Evolutionary conservation across 2,888 invertebrate species (phyloP), one percentile per base, ranked within the genome.

Genomic region (Archaeoteleia sp.): DNA sequence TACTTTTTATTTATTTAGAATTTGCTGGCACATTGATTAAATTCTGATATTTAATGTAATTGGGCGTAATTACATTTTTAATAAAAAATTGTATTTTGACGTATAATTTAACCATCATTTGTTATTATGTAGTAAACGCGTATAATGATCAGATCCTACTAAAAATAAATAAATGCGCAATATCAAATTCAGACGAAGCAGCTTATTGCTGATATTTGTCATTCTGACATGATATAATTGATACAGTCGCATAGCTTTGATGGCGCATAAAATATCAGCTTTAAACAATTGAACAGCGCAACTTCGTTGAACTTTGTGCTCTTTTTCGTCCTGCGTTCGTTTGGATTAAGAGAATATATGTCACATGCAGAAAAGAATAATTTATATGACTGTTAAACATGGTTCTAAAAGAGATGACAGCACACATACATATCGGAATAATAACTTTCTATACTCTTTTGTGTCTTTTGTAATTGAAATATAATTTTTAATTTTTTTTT

Each of bases 231-330:
- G 20, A 20, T 39, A n/a, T 35, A 51, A 45, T 25, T 49, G 37
- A 43, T 45, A 37, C 23, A 8, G 37, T n/a, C 29, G 23, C 13
- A n/a, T 23, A 45, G 49, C 53, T 61, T 32, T 46, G 45, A 61
- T 53, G 37, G 23, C 32, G 39, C 53, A 46, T 53, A 46, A 45
- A 61, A 45, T 53, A 53, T 51, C 32, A 29, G 61, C 27, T 60
- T 23, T 30, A 10, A 23, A 30, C 42, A 51, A 61, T 39, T 15
- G 32, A 46, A 37, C 23, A n/a, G 40, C 20, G 20, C 13, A 37
- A 37, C 12, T 51, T 39, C 39, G 14, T 39, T 39, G 1, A 12
- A 43, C 37, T 51, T 45, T 51, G 40, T 40, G 32, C 25, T 13
- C 14, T 40, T 57, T 40, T 57, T 46, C 35, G 25, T 8, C 2